These are phyloP conservation scores for Aleiodes leptofemur DNA, from an alignment of 2,888 invertebrate genomes.

Conservation along the genomic window DNA sequence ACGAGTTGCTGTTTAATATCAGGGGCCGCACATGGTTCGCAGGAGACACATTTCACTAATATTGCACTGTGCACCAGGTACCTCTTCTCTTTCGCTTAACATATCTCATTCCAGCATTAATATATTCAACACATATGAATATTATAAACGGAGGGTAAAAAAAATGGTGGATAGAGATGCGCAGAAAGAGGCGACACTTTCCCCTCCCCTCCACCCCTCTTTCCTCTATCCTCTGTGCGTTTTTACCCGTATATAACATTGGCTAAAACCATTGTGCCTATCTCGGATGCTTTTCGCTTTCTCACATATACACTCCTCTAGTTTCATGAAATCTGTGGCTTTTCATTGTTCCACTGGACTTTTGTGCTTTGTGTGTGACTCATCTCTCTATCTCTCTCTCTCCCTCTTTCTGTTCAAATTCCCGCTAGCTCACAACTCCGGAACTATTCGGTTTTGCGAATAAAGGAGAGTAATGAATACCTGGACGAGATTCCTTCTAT, in stretches of 20 bases:
- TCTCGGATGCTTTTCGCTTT: slow-evolving; percentile 61
- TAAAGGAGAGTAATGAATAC: slow-evolving; percentile 74
- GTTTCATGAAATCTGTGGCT: slow-evolving; percentile 74
- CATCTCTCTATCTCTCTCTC: slow-evolving; percentile 53
- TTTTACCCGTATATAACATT: slow-evolving; percentile 59
- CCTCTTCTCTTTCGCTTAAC: slow-evolving; percentile 63
- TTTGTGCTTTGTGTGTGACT: slow-evolving; percentile 74
- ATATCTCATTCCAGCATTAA: slow-evolving; percentile 71
- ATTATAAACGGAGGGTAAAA: slow-evolving; percentile 64
- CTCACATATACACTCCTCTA: slow-evolving; percentile 46
- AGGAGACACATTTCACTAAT: slow-evolving; percentile 74
- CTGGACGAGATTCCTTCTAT: slow-evolving; percentile 58
- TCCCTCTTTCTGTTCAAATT: slow-evolving; percentile 20
- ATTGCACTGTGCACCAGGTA: slow-evolving; percentile 55
- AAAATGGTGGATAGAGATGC: slow-evolving; percentile 51
- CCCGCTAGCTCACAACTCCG: slow-evolving; percentile 63
- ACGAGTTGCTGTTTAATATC: slow-evolving; percentile 73
- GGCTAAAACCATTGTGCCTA: slow-evolving; percentile 73
- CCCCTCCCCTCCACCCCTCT: background rate
- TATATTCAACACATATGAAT: slow-evolving; percentile 75
- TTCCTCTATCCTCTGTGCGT: no score
- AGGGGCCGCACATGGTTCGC: slow-evolving; percentile 70
- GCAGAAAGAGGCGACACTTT: slow-evolving; percentile 49
- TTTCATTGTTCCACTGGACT: slow-evolving; percentile 72
- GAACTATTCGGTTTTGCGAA: slow-evolving; percentile 72